Evolutionary conservation across 2,888 invertebrate genomes (phyloP).

Genomic region (Selenia dentaria): DNA sequence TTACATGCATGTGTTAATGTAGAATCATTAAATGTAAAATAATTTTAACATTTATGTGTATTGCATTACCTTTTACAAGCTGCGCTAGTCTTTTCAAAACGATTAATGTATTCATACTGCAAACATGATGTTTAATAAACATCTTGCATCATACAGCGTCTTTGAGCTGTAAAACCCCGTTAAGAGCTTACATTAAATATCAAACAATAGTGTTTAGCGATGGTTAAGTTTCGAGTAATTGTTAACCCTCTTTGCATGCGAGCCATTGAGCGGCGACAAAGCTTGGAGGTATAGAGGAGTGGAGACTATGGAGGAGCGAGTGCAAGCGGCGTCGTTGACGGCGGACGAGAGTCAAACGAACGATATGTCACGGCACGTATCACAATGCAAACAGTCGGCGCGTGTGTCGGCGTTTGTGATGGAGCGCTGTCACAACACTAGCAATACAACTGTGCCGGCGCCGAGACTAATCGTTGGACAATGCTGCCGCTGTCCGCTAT

Average conservation of each 20-base stretch:
- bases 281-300: conserved; percentile 44
- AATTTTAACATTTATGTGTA: too few relatives aligned
- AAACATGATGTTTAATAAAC: conserved; percentile 34
- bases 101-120: conserved; percentile 3
- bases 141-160: conserved; percentile 53
- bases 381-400: conserved; percentile 81
- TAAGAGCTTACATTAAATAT: conserved; percentile 44
- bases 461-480: conserved; percentile 75
- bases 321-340: conserved; percentile 47
- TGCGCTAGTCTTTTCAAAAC: background rate
- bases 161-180: conserved; percentile 42
- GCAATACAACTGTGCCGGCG: conserved; percentile 47
- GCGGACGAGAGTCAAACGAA: conserved; percentile 67
- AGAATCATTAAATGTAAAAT: too few relatives aligned
- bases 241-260: conserved; percentile 59
- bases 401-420: conserved; percentile 73
- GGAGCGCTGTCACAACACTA: conserved; percentile 71
- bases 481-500: conserved; percentile 54
- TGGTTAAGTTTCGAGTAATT: conserved; percentile 63
- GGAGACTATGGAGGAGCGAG: conserved; percentile 36
- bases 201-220: conserved; percentile 47
- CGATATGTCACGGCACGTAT: conserved; percentile 80
- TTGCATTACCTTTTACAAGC: background rate
- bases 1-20: too few relatives aligned
- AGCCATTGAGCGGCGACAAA: conserved; percentile 62